Percentiles rank a stretch among this genome's conserved stretches.
Evolutionary conservation across 2,888 invertebrate species (phyloP).

Genomic region (Dendrolimus pini): DNA sequence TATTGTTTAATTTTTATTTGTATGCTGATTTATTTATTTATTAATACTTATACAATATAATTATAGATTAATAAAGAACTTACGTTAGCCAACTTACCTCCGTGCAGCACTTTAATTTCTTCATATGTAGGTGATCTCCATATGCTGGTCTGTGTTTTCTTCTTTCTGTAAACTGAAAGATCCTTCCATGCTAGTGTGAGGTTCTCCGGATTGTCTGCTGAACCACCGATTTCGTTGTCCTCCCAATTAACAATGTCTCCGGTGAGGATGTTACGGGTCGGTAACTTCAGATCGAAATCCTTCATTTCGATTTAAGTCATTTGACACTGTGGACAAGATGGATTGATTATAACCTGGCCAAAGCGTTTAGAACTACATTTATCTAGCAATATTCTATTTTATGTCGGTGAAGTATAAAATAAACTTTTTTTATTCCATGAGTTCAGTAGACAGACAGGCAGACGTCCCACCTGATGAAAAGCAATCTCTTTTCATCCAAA

Average conservation of each 20-base stretch:
- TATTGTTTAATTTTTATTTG: no score
- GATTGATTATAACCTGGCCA: not conserved
- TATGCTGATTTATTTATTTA: no score
- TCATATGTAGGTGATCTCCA: conserved; percentile 68
- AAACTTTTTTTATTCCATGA: no score
- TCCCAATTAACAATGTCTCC: conserved; percentile 67
- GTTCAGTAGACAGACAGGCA: no score
- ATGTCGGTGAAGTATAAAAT: no score
- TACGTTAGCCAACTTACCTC: conserved; percentile 46
- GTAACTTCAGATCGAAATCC: conserved; percentile 40
- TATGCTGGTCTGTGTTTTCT: conserved; percentile 63
- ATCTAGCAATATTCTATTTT: no score
- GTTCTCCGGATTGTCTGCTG: conserved; percentile 50
- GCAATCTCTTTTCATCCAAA: no score
- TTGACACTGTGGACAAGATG: conserved; percentile 30
- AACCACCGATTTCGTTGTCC: conserved; percentile 50
- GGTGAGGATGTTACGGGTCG: conserved; percentile 62
- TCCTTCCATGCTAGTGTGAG: conserved; percentile 73
- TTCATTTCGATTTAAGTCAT: conserved; percentile 56
- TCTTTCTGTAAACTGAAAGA: conserved; percentile 67
- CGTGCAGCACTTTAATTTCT: conserved; percentile 71
- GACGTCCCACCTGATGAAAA: no score
- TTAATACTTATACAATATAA: no score
- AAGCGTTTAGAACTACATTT: no score
- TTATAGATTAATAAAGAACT: no score